phyloP scores from a whole-genome alignment of 2,888 invertebrate species.

The Pristionchus japonicus region DNA sequence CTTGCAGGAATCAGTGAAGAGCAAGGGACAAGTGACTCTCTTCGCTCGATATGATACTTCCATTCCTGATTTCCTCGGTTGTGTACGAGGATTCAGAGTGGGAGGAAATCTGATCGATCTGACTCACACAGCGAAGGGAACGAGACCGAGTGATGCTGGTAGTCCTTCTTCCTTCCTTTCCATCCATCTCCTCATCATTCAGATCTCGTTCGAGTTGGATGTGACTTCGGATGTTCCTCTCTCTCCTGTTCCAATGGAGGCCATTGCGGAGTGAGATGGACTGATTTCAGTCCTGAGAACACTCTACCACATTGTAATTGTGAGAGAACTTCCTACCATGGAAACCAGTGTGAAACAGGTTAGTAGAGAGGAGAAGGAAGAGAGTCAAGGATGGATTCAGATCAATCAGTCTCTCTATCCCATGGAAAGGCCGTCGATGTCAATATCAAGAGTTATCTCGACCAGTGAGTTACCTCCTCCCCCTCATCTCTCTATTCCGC shows the following conservation, averaged over 20 bases:
- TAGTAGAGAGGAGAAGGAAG: neutral
- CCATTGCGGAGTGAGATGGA: conserved; percentile 70
- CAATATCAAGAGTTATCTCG: neutral
- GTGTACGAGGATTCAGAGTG: conserved; percentile 65
- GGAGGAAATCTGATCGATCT: conserved; percentile 53
- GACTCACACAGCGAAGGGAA: conserved; percentile 48
- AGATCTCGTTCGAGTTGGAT: conserved; percentile 63
- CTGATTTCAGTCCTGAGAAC: conserved; percentile 58
- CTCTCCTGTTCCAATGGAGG: conserved; percentile 68
- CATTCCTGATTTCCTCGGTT: conserved; percentile 65
- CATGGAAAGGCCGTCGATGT: neutral
- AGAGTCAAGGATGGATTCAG: neutral
- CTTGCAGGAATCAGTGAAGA: neutral
- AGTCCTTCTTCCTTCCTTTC: neutral
- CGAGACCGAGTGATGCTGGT: conserved; percentile 47
- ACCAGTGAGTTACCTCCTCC: neutral
- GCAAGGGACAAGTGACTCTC: conserved; percentile 50
- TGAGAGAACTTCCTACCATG: conserved; percentile 65
- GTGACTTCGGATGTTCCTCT: conserved; percentile 62
- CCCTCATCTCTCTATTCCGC: neutral
- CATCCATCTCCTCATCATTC: conserved; percentile 40
- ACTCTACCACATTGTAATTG: conserved; percentile 61
- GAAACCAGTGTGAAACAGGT: conserved; percentile 56
- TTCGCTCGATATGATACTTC: conserved; percentile 60
- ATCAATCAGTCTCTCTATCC: neutral